Conservation (phyloP, 2,888 invertebrate species). For the Ophraella communa region DNA sequence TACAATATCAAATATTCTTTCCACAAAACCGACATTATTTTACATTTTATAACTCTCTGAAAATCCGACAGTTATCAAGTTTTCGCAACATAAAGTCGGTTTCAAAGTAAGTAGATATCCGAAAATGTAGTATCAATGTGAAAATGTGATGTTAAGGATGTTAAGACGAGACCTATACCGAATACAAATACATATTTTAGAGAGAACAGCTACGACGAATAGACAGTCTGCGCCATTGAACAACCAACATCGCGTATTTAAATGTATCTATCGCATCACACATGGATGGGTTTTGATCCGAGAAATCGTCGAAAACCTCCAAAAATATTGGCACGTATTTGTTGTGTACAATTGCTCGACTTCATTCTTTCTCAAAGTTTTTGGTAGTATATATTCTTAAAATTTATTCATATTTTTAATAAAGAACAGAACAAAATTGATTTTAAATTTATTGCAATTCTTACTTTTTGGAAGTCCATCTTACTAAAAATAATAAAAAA, state of each 20-base stretch:
- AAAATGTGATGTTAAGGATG: conserved; percentile 43
- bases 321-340: neutral
- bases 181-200: conserved; percentile 57
- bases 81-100: conserved; percentile 53
- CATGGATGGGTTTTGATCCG: conserved; percentile 45
- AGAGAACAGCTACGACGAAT: conserved; percentile 48
- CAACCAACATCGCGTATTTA: conserved; percentile 51
- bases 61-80: conserved; percentile 49
- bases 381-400: no score
- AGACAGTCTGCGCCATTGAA: conserved; percentile 51
- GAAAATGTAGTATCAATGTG: conserved; percentile 53
- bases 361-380: no score
- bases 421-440: no score
- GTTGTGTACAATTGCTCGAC: neutral
- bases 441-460: no score
- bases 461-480: no score
- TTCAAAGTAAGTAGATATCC: conserved; percentile 51
- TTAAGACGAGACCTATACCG: conserved; percentile 54
- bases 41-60: conserved; percentile 41
- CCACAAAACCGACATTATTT: conserved; percentile 33
- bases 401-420: no score
- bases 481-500: no score
- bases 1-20: conserved; percentile 24
- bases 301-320: conserved; percentile 9
- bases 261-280: conserved; percentile 53